Evolutionary conservation across 2,888 invertebrate species (phyloP).

Genomic region (Oscheius myriophilus): DNA sequence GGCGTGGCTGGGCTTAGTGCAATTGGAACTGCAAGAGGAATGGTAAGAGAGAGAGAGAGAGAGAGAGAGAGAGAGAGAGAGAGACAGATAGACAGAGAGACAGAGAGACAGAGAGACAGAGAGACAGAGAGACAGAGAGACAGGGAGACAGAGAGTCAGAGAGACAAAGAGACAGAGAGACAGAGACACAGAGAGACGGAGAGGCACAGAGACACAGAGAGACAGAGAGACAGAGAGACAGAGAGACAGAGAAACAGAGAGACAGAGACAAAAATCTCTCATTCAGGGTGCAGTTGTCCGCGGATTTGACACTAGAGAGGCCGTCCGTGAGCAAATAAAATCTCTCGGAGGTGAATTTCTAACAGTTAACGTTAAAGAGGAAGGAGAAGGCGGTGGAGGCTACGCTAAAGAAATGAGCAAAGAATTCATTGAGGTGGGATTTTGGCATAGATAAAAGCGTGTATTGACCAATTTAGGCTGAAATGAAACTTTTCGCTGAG

Average conservation of each 20-base stretch:
- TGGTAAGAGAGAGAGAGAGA: constrained; percentile 72
- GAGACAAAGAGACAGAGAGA: constrained; percentile 79
- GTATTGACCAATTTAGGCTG: constrained; percentile 76
- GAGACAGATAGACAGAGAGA: neutral
- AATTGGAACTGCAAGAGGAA: constrained; percentile 84
- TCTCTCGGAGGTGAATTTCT: constrained; percentile 88
- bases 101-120: neutral
- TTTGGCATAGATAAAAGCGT: neutral
- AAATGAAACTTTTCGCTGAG: constrained; percentile 85
- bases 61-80: neutral
- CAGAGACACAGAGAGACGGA: constrained; percentile 72
- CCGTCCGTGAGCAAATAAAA: constrained; percentile 85
- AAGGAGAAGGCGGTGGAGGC: constrained; percentile 77
- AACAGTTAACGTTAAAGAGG: constrained; percentile 72
- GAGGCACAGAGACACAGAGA: neutral
- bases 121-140: neutral
- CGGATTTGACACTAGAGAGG: constrained; percentile 86
- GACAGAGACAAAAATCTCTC: constrained; percentile 74
- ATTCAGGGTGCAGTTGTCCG: constrained; percentile 83
- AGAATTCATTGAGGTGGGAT: constrained; percentile 79
- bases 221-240: neutral
- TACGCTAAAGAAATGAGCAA: constrained; percentile 88
- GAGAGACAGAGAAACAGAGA: constrained; percentile 78
- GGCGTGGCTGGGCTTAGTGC: constrained; percentile 89
- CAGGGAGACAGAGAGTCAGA: too few relatives aligned